Evolutionary conservation across 1,140 invertebrate genomes (phyloP).

Genomic region (Tenebrio molitor): DNA sequence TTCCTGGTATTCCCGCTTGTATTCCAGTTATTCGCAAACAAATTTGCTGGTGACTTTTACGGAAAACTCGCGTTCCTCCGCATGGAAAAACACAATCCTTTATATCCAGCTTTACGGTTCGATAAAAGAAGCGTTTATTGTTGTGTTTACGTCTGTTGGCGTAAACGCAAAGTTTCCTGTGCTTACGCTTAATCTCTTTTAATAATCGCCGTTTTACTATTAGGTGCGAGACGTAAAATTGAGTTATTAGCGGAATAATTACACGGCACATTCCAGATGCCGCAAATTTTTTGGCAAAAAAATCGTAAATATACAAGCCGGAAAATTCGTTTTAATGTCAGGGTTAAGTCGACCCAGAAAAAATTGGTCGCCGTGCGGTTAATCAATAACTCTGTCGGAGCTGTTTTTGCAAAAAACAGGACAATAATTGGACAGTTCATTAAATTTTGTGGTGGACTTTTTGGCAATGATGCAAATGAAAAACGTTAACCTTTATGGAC

Average conservation of each 20-base stretch:
- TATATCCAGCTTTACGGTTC: neutral
- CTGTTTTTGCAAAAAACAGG: too few relatives aligned
- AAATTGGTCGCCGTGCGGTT: neutral
- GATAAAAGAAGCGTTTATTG: too few relatives aligned
- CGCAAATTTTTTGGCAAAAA: neutral
- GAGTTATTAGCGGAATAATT: neutral
- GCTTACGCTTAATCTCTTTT: neutral
- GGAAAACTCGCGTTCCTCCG: neutral
- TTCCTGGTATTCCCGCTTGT: too few relatives aligned
- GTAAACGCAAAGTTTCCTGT: neutral
- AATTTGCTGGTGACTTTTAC: too few relatives aligned
- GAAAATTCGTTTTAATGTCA: neutral
- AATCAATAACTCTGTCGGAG: neutral
- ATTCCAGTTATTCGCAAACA: too few relatives aligned
- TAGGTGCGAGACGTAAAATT: neutral
- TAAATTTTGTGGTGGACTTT: too few relatives aligned
- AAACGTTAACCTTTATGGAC: too few relatives aligned
- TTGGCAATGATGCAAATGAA: too few relatives aligned
- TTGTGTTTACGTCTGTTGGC: neutral
- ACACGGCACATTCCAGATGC: neutral
- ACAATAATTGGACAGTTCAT: too few relatives aligned
- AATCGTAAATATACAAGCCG: neutral
- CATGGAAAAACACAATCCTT: neutral
- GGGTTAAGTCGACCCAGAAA: neutral
- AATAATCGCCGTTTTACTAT: neutral